These are phyloP conservation scores for Glareola pratincola DNA, from an alignment of 2,113 vertebrate species.

Conservation along the genomic window DNA sequence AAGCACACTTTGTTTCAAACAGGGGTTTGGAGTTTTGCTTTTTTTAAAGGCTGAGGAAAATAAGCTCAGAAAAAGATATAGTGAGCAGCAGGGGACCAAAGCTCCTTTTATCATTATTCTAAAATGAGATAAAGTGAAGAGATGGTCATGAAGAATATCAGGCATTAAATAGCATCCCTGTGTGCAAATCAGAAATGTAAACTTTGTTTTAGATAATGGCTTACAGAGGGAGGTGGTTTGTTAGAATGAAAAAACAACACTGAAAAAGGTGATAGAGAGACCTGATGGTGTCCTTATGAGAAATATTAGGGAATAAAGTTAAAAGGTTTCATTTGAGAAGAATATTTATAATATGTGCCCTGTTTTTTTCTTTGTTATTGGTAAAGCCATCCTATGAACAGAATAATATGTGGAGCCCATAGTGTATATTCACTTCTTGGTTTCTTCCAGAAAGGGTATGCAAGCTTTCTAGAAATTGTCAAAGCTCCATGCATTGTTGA, in stretches of 20 bases:
- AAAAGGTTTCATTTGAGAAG: background rate
- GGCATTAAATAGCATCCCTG: slow-evolving; percentile 23
- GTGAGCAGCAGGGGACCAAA: slow-evolving; percentile 37
- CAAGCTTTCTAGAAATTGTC: background rate
- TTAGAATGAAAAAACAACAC: background rate
- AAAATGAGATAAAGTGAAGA: slow-evolving; percentile 33
- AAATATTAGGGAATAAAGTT: slow-evolving; percentile 16
- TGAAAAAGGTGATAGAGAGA: background rate
- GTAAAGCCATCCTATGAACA: background rate
- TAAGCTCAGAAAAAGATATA: background rate
- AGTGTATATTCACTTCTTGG: background rate
- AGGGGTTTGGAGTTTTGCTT: background rate
- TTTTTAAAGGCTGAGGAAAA: slow-evolving; percentile 5
- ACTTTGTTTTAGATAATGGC: slow-evolving; percentile 39
- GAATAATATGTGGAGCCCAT: background rate
- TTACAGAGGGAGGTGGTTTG: background rate
- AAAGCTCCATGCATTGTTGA: background rate
- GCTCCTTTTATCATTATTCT: slow-evolving; percentile 42
- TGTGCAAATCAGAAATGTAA: slow-evolving; percentile 38
- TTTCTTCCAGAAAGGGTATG: background rate
- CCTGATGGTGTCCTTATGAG: background rate
- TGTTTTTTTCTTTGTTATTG: background rate
- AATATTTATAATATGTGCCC: background rate
- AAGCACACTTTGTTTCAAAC: background rate
- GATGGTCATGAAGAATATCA: slow-evolving; percentile 23